phyloP scores from a whole-genome alignment of 2,888 invertebrate species.

The Cataglyphis cursor region DNA sequence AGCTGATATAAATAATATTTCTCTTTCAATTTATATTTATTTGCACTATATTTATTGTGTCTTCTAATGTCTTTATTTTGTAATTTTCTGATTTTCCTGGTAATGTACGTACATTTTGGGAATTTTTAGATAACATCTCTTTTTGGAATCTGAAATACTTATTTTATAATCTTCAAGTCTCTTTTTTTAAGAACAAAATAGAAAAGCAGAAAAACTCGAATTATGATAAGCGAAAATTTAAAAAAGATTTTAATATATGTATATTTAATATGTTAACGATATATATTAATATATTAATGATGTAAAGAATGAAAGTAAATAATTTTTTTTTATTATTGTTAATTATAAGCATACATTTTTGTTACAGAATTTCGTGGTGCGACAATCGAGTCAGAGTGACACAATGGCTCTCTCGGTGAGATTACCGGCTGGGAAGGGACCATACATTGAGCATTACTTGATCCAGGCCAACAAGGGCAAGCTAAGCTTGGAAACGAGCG shows the following conservation, averaged over 20 bases:
- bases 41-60: no score
- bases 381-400: slow-evolving; percentile 96
- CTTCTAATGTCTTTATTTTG: not conserved
- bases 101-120: not conserved
- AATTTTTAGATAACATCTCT: not conserved
- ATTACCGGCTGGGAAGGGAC: slow-evolving; percentile 94
- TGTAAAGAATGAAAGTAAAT: not conserved
- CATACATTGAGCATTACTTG: slow-evolving; percentile 98
- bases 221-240: not conserved
- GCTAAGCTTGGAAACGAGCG: slow-evolving; percentile 96
- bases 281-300: not conserved
- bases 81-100: not conserved
- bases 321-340: not conserved
- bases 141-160: not conserved
- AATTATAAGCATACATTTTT: slow-evolving; percentile 50
- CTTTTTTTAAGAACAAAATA: not conserved
- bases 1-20: not conserved
- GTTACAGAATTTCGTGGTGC: slow-evolving; percentile 95
- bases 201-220: not conserved
- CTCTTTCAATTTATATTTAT: not conserved
- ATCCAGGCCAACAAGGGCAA: slow-evolving; percentile 94
- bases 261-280: no score
- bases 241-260: not conserved
- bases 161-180: not conserved
- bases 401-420: slow-evolving; percentile 98